Evolutionary conservation across 2,888 invertebrate genomes (phyloP), one percentile per base, ranked within the genome.

Genomic region (Biston betularia): DNA sequence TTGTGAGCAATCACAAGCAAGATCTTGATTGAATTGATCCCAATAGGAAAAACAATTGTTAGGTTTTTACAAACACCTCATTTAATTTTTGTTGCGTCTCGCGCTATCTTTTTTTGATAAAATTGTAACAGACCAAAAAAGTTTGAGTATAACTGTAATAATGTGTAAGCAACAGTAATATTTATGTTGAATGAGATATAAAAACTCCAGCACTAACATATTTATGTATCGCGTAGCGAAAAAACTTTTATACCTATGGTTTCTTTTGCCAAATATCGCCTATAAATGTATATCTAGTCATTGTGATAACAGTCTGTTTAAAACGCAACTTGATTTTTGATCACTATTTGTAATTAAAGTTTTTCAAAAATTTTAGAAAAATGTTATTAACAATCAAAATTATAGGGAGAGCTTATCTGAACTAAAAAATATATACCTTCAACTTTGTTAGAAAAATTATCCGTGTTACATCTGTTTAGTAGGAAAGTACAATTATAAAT

Each of bases 101-200:
- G 4, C 35, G 35, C 35, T 35, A 4, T 6, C 35, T 6, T 6
- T 38, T 38, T 38, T 1, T 38, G 3, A 38, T 38, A 38, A 38
- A 38, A 4, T 4, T 6, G 38, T 38, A 38, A 6, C 8, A 38
- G 38, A 6, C 38, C 38, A 6, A 38, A 38, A 38, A 8, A 38
- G 38, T 38, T 38, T 38, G 38, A 38, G 38, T 38, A 38, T 38
- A 6, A 6, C 38, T 38, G 38, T 38, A 8, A 38, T 38, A 77
- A 79, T 80, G 73, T 79, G 77, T 75, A 75, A 75, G 73, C 73
- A 69, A 73, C 66, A 73, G 74, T 66, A 65, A 77, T 79, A 81
- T 82, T 75, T 77, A 79, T 79, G 77, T 72, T 76, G 70, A 69
- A 78, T 78, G 74, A 78, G 74, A 76, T 75, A 79, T 82, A 81